Conservation (phyloP, 2,888 invertebrate species). For the Halictus quadricinctus region DNA sequence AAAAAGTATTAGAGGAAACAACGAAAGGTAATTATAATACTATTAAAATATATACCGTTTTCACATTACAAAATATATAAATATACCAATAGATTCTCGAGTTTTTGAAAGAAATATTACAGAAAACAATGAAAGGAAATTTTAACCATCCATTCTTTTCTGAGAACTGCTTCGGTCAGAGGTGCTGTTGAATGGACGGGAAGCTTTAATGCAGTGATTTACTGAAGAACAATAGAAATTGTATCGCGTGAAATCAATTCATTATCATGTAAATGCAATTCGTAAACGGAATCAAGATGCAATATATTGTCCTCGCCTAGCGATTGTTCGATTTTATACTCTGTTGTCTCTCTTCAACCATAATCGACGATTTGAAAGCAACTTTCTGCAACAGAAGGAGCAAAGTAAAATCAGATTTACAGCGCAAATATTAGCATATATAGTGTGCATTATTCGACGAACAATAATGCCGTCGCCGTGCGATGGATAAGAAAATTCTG, state of each 20-base stretch:
- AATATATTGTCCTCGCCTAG: neutral
- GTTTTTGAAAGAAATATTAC: neutral
- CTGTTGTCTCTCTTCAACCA: neutral
- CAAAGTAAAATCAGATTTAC: neutral
- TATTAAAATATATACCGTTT: no score
- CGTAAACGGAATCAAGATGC: neutral
- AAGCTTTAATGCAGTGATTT: neutral
- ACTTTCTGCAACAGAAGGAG: no score
- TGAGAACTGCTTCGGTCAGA: neutral
- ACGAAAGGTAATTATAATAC: no score
- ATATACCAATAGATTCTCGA: neutral
- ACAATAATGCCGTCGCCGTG: neutral
- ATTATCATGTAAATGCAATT: conserved; percentile 6
- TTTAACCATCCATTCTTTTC: neutral
- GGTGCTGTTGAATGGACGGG: neutral
- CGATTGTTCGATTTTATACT: neutral
- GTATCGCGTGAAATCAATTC: neutral
- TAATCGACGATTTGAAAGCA: conserved; percentile 3
- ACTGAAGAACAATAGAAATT: neutral
- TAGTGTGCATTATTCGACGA: neutral
- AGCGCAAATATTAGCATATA: conserved; percentile 10
- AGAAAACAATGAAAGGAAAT: neutral
- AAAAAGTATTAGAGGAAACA: no score
- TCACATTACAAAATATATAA: no score
- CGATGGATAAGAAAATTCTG: neutral